These are phyloP conservation scores for Lapara coniferarum DNA, from an alignment of 2,888 invertebrate species.

Conservation along the genomic window DNA sequence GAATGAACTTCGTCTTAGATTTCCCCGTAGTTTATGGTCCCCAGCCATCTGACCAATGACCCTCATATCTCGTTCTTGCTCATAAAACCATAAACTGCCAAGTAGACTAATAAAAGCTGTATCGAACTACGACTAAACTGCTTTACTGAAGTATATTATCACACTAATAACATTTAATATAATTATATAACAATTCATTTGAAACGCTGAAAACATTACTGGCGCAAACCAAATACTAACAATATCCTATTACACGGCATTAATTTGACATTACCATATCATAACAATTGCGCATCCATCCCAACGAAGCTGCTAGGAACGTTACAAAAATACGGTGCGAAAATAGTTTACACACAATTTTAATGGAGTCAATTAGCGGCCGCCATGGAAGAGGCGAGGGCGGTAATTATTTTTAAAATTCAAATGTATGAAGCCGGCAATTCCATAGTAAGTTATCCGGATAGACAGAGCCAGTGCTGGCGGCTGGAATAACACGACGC, in stretches of 20 bases:
- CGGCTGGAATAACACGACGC: conserved; percentile 61
- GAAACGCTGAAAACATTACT: not conserved
- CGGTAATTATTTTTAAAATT: conserved; percentile 59
- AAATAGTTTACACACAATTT: conserved; percentile 51
- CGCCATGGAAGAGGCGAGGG: conserved; percentile 37
- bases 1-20: not conserved
- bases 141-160: not conserved
- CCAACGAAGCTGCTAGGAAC: not conserved
- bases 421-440: conserved; percentile 52
- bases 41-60: conserved; percentile 8
- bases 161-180: not conserved
- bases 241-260: conserved; percentile 6
- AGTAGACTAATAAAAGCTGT: not conserved
- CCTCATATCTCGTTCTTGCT: conserved; percentile 12
- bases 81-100: not conserved
- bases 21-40: conserved; percentile 12
- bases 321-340: conserved; percentile 28
- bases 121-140: not conserved
- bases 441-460: conserved; percentile 60
- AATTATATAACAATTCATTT: not conserved
- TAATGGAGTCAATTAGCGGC: conserved; percentile 60
- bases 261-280: conserved; percentile 11
- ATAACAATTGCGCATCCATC: not conserved
- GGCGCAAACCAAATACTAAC: not conserved
- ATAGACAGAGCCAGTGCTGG: conserved; percentile 51